Evolutionary conservation across 2,797 vertebrate genomes (phyloP), one percentile per base, ranked within the genome.

Genomic region (Eleutherodactylus coqui): DNA sequence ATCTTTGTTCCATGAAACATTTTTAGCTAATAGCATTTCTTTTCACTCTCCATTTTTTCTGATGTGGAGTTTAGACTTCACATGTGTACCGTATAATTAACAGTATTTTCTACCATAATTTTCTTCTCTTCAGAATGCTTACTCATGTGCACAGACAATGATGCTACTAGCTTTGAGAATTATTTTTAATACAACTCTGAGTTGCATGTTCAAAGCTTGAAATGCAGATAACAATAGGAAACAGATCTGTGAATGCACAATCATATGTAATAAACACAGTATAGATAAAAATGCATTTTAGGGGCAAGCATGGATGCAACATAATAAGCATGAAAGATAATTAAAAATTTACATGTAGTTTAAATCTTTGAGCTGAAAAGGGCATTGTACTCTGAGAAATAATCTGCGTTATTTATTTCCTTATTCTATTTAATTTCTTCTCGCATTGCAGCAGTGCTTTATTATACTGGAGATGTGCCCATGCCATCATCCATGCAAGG

Each of bases 81-180:
- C 85, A 75, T 69, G 70, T 67, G 79, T 53, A 82, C 85, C 72
- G 32, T 86, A 47, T 86, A 86, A 86, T 82, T 86, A 86, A 77
- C 53, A 76, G 70, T 82, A 82, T 86, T 86, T 86, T 81, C 85
- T 86, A 86, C 85, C 51, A 82, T 82, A 86, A 86, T 86, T 86
- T 82, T 86, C 79, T 86, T 86, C 82, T 86, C 85, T 82, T 51
- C 24, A 36, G 38, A 82, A 82, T 69, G 58, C 67, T 86, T 86
- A 67, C 77, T 75, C 70, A 76, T 86, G 85, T 69, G 85, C 45
- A 82, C 58, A 76, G 72, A 86, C 79, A 77, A 38, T 82, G 79
- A 55, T 82, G 49, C 69, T 86, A 75, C 70, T 77, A 47, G 47
- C 79, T 77, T 21, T 82, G 73, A 58, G 79, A 69, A 55, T 49